These are phyloP conservation scores for Coccyzus lansbergi DNA, from an alignment of 2,797 vertebrate genomes.

Conservation along the genomic window DNA sequence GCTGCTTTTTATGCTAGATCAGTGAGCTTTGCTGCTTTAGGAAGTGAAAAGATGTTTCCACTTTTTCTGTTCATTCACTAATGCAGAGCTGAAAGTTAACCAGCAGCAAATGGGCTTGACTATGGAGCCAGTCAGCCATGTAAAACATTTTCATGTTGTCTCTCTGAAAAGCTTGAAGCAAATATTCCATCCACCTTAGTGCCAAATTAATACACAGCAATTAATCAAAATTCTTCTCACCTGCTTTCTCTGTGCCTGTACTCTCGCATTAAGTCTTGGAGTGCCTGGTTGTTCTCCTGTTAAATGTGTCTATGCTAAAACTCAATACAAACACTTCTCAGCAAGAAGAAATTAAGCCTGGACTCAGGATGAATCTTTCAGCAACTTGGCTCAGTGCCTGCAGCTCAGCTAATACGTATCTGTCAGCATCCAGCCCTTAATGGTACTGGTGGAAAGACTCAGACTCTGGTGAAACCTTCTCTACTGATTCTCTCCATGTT, in stretches of 20 bases:
- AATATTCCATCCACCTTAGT: neutral
- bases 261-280: neutral
- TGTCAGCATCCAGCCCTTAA: neutral
- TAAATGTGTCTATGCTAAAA: neutral
- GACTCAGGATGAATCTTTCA: neutral
- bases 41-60: neutral
- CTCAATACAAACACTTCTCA: neutral
- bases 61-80: neutral
- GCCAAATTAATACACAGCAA: constrained; percentile 32
- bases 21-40: neutral
- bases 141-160: constrained; percentile 18
- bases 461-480: neutral
- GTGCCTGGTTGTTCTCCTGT: constrained; percentile 5
- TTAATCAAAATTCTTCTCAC: constrained; percentile 51
- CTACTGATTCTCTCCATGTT: accelerated
- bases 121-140: neutral
- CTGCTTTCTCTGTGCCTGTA: neutral
- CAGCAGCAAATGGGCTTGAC: constrained; percentile 4
- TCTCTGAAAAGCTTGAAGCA: constrained; percentile 11
- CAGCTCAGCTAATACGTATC: neutral
- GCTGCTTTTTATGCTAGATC: constrained; percentile 3
- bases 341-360: neutral
- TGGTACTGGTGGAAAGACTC: neutral
- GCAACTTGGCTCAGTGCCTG: neutral
- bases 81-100: neutral